These are phyloP conservation scores for Brachyopa scutellaris DNA, from an alignment of 2,888 invertebrate genomes.

Conservation along the genomic window DNA sequence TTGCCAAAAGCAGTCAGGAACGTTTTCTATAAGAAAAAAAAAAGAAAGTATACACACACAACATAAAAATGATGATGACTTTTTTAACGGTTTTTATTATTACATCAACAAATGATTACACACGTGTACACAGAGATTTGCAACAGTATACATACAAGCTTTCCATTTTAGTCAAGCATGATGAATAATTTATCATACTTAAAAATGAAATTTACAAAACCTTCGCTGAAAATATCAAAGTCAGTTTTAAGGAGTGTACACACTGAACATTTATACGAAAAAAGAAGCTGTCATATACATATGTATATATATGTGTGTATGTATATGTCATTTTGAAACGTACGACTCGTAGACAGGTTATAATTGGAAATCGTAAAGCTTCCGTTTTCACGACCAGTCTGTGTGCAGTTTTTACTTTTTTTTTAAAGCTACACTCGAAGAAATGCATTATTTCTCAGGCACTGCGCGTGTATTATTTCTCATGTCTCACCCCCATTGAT, in stretches of 20 bases:
- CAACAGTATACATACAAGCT: background rate
- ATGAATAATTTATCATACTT: constrained; percentile 13
- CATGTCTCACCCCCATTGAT: constrained; percentile 15
- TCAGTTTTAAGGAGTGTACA: background rate
- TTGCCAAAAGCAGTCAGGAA: background rate
- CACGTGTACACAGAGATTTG: background rate
- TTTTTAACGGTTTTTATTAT: background rate
- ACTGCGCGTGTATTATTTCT: constrained; percentile 16
- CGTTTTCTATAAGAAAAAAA: no score
- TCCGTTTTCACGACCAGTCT: background rate
- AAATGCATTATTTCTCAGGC: constrained; percentile 9
- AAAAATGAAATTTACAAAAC: background rate
- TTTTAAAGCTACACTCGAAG: no score
- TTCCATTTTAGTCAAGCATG: constrained; percentile 1
- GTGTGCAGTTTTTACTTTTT: no score
- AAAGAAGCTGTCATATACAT: no score
- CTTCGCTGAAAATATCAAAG: background rate
- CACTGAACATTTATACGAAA: background rate
- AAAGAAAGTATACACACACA: no score
- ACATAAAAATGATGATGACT: no score
- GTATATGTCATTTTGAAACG: no score
- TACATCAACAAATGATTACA: background rate
- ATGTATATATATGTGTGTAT: no score
- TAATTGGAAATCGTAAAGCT: constrained; percentile 1
- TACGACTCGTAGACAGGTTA: background rate